Base-by-base conservation (phyloP, 2,797 vertebrate species). In the Propithecus deckenii region DNA sequence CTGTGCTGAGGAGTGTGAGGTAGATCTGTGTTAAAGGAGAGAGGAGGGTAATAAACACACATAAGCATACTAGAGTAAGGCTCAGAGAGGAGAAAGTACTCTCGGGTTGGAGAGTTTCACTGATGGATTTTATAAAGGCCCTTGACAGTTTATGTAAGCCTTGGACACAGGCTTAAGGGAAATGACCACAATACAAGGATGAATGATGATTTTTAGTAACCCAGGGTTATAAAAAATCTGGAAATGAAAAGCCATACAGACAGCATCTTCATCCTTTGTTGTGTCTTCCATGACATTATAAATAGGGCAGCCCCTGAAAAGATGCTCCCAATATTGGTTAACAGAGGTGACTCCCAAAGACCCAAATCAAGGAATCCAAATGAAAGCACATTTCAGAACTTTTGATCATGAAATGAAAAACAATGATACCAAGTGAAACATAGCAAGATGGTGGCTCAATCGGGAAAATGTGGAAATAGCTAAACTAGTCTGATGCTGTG, bases 401-500 rank as follows among this genome's bases (percentile, higher is more conserved):
- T 79, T 43, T 48, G 69, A 69, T 86, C 35, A 92, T 20, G 17
- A 43, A 43, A 14, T 25, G n/a, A 52, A 61, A 91, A 91, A 71
- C 28, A 80, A 41, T n/a, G 12, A 46, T 41, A 20, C 17, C 48
- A 71, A 65, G 25, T 35, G 25, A 95, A 28, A 38, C 15, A 55
- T 71, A 63, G 30, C n/a, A n/a, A 69, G 23, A 61, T 72, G n/a
- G 46, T 28, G 12, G 32, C 22, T 91, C 41, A 87, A 72, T 55
- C 59, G 65, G 23, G 41, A 76, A 93, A 90, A 74, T 74, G 48
- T 86, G 74, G 84, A 72, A 71, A 59, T 52, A 35, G 41, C n/a
- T 48, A 30, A 71, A 86, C 23, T 57, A 48, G 17, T 78, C 52
- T 57, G 43, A 69, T 35, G 18, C 17, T 8, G 5, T 63, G 55